phyloP scores from a whole-genome alignment of 2,888 invertebrate genomes.

The Imbricaverruca yamaguchii region DNA sequence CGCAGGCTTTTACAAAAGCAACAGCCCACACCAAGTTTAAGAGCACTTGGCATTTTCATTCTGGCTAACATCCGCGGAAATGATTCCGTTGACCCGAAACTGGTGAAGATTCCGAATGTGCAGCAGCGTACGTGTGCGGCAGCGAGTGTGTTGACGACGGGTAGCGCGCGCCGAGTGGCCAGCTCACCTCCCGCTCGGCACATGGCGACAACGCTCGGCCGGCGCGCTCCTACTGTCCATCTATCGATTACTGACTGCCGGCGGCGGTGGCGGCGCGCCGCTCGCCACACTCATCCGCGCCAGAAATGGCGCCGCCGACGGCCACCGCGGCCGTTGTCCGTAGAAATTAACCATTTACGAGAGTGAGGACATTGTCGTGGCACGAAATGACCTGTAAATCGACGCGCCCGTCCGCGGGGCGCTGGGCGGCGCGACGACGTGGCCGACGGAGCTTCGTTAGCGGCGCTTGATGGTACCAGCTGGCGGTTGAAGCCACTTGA shows the following conservation, averaged over 20 bases:
- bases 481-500: too few relatives aligned
- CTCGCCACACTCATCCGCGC: not conserved
- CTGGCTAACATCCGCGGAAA: too few relatives aligned
- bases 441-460: too few relatives aligned
- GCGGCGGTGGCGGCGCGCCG: not conserved
- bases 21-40: too few relatives aligned
- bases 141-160: not conserved
- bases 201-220: not conserved
- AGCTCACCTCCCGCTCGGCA: too few relatives aligned
- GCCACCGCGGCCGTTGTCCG: not conserved
- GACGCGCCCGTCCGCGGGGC: not conserved
- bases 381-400: not conserved
- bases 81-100: too few relatives aligned
- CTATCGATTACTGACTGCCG: not conserved
- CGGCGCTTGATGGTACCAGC: too few relatives aligned
- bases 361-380: not conserved
- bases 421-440: too few relatives aligned
- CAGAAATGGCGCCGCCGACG: not conserved
- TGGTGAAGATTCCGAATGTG: too few relatives aligned
- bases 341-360: constrained; percentile 18
- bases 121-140: not conserved
- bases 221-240: not conserved
- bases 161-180: not conserved
- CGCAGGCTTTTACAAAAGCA: too few relatives aligned
- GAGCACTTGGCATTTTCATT: too few relatives aligned